Base-by-base conservation (phyloP, 1,140 invertebrate genomes). In the Ceratosolen fusciceps region DNA sequence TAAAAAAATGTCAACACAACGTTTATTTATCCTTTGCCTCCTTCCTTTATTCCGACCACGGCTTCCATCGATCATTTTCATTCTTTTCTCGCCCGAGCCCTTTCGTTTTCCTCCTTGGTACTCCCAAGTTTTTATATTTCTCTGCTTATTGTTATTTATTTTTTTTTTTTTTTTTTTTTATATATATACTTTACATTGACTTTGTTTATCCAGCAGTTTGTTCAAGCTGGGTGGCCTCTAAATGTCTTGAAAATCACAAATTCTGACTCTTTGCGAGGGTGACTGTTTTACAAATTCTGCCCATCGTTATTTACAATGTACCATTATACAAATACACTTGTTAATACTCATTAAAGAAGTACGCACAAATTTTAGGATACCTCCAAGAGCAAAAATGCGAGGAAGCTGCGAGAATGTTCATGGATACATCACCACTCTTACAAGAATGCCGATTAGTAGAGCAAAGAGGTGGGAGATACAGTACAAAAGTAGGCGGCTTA, bases 351-450 rank as follows among this genome's bases (percentile, higher is more conserved):
- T 31, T 7, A 31, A 31, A 60, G 12, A 2, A 34, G 19, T 14
- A 8, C 19, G 1, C 5, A 37, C 14, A 29, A 77, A 26, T 70
- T 84, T 82, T 16, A 91, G 91, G 90, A 70, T 91, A 91, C 73
- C 81, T 91, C 0, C 88, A 90, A 77, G 88, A 88, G 62, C 85
- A 90, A 83, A 85, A 88, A n/a, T 91, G 90, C 52, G 72, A 84
- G 12, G 87, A 87, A 29, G 89, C 87, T 67, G 90, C 90, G 0
- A 85, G 82, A 80, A 29, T 83, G 21, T 91, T 91, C 81, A 82
- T 91, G 26, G 88, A 91, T 26, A 88, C 86, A 3, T 91, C 87
- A 19, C 81, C 88, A 0, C 83, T 88, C n/a, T 83, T 91, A 9
- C 86, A 90, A 62, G 91, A 91, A 85, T 91, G 90, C 80, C 84